Base-by-base conservation (phyloP, 2,888 invertebrate genomes). In the Pyrgus malvae region DNA sequence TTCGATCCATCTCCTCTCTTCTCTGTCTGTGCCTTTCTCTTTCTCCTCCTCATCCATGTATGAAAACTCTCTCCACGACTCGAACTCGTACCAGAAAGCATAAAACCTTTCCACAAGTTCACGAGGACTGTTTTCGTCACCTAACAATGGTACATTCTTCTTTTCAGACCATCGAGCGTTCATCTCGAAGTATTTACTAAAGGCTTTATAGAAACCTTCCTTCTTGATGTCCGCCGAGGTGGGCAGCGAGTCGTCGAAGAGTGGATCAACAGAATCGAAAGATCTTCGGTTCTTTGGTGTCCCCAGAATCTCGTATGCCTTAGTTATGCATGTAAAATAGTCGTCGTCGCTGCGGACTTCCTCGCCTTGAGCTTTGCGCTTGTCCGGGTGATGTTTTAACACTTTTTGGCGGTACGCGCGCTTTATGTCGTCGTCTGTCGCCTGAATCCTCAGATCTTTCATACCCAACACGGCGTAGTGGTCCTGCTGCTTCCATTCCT, bases 11-110 rank as follows among this genome's bases (percentile, higher is more conserved):
- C 98, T 93, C 40, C 99, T 91, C 85, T 99, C 99, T 69, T 99
- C 99, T 1, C 99, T 94, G 81, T 96, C 98, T 78, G 98, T 97
- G 1, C 99, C 99, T 72, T 96, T 97, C 75, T 99, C 98, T 78
- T 99, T 99, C 74, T 99, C 99, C 78, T 99, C 99, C 84, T 99
- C 99, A 78, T 99, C 99, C 65, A 98, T 90, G 79, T 99, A 99
- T 1, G 99, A 99, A 85, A 96, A 99, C 79, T 99, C 99, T 59
- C 99, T 92, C 99, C 99, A 99, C 0, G 99, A 99, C 65, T 98
- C 98, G 85, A 99, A 99, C 70, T 97, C 95, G 80, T 96, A 99
- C 99, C 99, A 99, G 82, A 99, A 99, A 11, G 95, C 94, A 79
- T 99, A 99, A 86, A 99, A 99, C 61, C 76, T 76, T 74, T 99